Conservation (phyloP, 2,888 invertebrate species). For the Xylocampa areola region DNA sequence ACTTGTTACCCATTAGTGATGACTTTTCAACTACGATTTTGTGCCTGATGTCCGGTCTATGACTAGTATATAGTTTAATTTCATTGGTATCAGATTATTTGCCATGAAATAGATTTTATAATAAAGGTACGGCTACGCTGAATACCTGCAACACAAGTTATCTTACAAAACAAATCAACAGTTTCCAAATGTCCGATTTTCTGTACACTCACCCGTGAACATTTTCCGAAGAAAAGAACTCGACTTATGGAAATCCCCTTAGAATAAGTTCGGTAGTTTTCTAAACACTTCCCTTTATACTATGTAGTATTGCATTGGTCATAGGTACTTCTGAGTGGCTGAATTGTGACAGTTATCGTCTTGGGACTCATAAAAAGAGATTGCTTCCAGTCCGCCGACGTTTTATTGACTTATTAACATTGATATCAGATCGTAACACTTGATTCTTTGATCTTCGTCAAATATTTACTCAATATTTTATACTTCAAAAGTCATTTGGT, state of each 20-base stretch:
- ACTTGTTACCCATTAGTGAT: too few relatives aligned
- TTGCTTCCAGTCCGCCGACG: conserved; percentile 87
- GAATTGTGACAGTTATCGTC: conserved; percentile 84
- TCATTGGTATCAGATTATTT: too few relatives aligned
- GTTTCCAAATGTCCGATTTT: conserved; percentile 21
- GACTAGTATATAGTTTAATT: too few relatives aligned
- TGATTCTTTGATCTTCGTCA: conserved; percentile 86
- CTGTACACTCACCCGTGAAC: conserved; percentile 12
- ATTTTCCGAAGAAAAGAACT: conserved; percentile 32
- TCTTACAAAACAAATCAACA: too few relatives aligned
- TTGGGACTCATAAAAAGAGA: conserved; percentile 88
- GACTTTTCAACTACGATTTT: too few relatives aligned
- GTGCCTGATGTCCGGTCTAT: too few relatives aligned
- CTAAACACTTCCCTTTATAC: conserved; percentile 53
- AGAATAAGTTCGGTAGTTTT: conserved; percentile 49
- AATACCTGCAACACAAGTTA: too few relatives aligned
- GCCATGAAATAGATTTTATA: too few relatives aligned
- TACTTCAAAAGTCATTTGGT: conserved; percentile 57
- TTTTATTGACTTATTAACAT: conserved; percentile 90
- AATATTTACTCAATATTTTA: conserved; percentile 81
- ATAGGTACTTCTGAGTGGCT: conserved; percentile 78
- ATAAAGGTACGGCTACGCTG: too few relatives aligned
- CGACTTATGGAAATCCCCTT: conserved; percentile 48
- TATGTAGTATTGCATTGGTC: conserved; percentile 68
- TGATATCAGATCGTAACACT: conserved; percentile 89